Evolutionary conservation across 2,113 vertebrate genomes (phyloP).

Genomic region (Notarius quadriscutis): DNA sequence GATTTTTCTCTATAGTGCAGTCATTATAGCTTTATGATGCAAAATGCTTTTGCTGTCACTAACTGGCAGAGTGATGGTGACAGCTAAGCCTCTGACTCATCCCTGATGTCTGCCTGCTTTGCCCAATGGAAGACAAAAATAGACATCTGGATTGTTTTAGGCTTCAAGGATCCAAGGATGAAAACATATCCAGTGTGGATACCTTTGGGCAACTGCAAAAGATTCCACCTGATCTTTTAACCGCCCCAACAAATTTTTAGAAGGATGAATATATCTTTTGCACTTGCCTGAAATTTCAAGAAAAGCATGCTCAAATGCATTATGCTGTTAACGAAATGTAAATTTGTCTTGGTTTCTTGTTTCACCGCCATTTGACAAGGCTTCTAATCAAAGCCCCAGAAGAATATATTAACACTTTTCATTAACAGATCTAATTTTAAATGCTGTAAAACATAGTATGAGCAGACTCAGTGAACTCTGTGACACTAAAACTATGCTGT

Average conservation of each 20-base stretch:
- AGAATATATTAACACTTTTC: constrained; percentile 60
- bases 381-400: constrained; percentile 60
- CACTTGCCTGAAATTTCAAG: constrained; percentile 12
- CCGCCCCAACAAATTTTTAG: background rate
- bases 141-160: constrained; percentile 53
- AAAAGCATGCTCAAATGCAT: constrained; percentile 40
- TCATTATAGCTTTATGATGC: constrained; percentile 43
- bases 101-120: constrained; percentile 56
- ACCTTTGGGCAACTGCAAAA: background rate
- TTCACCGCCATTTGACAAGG: constrained; percentile 51
- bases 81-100: constrained; percentile 62
- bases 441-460: background rate
- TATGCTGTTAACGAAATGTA: constrained; percentile 53
- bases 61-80: constrained; percentile 40
- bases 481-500: constrained; percentile 6
- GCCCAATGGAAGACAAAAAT: constrained; percentile 58
- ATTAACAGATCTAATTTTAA: constrained; percentile 32
- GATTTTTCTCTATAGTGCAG: background rate
- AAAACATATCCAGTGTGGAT: constrained; percentile 32
- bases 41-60: constrained; percentile 42
- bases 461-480: constrained; percentile 11
- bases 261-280: too few species aligned
- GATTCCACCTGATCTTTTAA: background rate
- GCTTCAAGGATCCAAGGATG: constrained; percentile 54
- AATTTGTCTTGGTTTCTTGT: constrained; percentile 43